Percentiles rank a stretch among this genome's conserved stretches.
phyloP scores from a whole-genome alignment of 1,140 invertebrate genomes.

The Contarinia nasturtii region DNA sequence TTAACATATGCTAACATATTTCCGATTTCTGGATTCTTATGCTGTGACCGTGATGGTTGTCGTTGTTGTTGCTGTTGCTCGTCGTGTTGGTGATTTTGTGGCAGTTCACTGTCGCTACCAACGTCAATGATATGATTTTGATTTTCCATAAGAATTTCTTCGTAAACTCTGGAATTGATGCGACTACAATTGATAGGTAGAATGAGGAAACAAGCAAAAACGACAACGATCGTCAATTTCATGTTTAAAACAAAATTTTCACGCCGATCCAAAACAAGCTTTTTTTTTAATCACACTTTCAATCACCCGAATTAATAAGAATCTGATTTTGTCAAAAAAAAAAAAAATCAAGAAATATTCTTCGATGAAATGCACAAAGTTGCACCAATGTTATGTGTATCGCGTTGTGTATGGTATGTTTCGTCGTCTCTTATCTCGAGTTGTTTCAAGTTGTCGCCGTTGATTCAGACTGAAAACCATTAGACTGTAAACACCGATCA shows the following conservation, averaged over 20 bases:
- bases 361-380: not conserved
- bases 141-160: not conserved
- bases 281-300: not conserved
- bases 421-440: no score
- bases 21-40: not conserved
- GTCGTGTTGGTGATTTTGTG: not conserved
- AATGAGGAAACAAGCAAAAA: no score
- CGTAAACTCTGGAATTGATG: not conserved
- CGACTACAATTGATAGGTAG: not conserved
- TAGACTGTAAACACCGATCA: no score
- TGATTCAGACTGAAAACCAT: no score
- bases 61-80: not conserved
- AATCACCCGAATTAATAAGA: not conserved
- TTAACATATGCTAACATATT: constrained; percentile 15
- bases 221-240: no score
- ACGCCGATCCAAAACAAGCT: not conserved
- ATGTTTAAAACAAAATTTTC: no score
- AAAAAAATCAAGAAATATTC: not conserved
- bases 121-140: no score
- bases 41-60: not conserved
- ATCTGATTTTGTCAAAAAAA: no score
- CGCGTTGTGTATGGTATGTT: no score
- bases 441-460: no score
- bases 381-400: no score
- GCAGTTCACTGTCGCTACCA: not conserved